Evolutionary conservation across 2,797 vertebrate genomes (phyloP).

Genomic region (Microctenopoma steveboyesi): DNA sequence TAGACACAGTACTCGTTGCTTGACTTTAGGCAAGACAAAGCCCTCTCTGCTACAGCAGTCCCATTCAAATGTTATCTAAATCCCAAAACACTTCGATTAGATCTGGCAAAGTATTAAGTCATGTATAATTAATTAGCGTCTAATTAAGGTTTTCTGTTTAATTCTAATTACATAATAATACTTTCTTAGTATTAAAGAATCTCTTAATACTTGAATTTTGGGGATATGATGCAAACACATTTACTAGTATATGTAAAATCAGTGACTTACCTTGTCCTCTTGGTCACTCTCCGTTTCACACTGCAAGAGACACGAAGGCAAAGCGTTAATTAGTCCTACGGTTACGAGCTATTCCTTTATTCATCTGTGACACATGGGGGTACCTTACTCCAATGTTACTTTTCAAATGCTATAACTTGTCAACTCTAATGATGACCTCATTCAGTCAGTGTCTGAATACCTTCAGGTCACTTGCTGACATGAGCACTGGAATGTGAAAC

Average conservation of each 20-base stretch:
- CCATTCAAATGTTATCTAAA: conserved; percentile 70
- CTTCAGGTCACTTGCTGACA: conserved; percentile 56
- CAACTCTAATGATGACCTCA: conserved; percentile 48
- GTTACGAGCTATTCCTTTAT: neutral
- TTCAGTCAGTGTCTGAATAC: conserved; percentile 41
- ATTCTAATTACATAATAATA: conserved; percentile 81
- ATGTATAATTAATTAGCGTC: conserved; percentile 82
- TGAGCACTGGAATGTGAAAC: conserved; percentile 35
- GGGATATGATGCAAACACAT: conserved; percentile 7
- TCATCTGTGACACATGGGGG: conserved; percentile 6
- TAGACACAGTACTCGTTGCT: neutral
- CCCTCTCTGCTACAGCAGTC: conserved; percentile 36
- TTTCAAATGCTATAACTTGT: conserved; percentile 46
- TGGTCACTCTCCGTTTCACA: conserved; percentile 96
- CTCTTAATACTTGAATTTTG: conserved; percentile 67
- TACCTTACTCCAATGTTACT: conserved; percentile 19
- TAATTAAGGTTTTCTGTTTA: conserved; percentile 80
- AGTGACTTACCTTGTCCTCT: conserved; percentile 92
- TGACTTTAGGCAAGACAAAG: conserved; percentile 14
- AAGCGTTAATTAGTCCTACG: conserved; percentile 20
- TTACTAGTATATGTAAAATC: neutral
- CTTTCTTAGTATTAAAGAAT: conserved; percentile 64
- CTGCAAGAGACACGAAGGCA: conserved; percentile 72
- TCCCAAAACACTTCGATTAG: conserved; percentile 74
- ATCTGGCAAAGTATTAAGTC: conserved; percentile 81